phyloP scores from a whole-genome alignment of 2,113 vertebrate species.

The Lontra canadensis region DNA sequence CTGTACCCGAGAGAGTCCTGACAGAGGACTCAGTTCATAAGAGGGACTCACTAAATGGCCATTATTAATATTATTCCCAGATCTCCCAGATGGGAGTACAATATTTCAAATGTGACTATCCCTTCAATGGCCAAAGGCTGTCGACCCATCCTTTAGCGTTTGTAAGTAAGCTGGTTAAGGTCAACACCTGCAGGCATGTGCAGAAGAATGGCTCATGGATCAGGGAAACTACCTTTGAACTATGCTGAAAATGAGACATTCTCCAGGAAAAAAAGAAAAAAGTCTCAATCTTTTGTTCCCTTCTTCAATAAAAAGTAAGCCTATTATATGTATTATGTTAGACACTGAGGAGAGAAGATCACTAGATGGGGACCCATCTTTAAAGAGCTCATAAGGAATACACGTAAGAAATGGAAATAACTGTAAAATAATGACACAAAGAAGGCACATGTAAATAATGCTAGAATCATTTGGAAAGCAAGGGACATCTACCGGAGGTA shows the following conservation, averaged over 20 bases:
- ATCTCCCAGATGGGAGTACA: not conserved
- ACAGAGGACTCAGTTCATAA: not conserved
- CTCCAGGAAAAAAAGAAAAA: conserved; percentile 13
- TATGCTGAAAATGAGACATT: not conserved
- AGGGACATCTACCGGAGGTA: not conserved
- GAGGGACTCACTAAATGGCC: not conserved
- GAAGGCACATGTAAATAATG: not conserved
- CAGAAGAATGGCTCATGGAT: not conserved
- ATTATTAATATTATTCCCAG: not conserved
- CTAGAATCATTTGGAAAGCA: not conserved
- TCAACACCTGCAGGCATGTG: not conserved
- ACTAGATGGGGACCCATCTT: not conserved
- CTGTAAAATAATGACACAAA: not conserved
- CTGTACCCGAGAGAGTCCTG: not conserved
- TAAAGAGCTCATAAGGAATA: not conserved
- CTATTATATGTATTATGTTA: not conserved
- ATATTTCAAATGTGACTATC: not conserved
- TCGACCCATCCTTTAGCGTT: not conserved
- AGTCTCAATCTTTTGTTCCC: not conserved
- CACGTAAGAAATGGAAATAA: not conserved
- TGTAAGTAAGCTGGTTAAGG: not conserved
- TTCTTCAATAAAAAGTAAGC: not conserved
- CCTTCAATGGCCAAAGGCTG: not conserved
- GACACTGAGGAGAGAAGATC: conserved; percentile 3
- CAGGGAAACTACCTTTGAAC: not conserved